Evolutionary conservation across 2,113 vertebrate species (phyloP).

Genomic region (Scopus umbretta): DNA sequence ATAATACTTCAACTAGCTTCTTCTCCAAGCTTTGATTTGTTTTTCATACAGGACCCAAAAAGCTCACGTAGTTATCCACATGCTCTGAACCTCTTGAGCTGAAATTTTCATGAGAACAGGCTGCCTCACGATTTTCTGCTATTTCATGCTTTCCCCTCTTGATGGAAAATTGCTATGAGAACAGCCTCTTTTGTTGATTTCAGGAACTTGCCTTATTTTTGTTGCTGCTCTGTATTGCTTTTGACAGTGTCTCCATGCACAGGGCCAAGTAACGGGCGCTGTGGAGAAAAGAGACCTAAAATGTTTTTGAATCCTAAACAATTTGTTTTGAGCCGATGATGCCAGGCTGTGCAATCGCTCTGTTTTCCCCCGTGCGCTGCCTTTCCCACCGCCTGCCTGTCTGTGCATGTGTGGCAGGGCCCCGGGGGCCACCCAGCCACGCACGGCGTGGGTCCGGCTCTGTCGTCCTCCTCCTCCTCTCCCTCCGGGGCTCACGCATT

Average conservation of each 20-base stretch:
- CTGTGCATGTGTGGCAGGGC: accelerated
- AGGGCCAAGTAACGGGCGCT: neutral
- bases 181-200: neutral
- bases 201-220: neutral
- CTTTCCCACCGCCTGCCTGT: neutral
- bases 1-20: accelerated
- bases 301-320: neutral
- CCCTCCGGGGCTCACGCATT: neutral
- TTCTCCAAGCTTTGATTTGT: neutral
- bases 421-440: neutral
- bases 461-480: neutral
- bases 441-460: accelerated
- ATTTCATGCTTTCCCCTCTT: neutral
- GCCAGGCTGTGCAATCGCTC: neutral
- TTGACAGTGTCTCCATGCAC: accelerated
- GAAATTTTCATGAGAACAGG: neutral
- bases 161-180: neutral
- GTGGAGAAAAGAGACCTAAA: neutral
- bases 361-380: accelerated
- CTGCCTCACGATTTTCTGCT: neutral
- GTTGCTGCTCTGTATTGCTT: neutral
- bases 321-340: neutral
- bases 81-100: neutral
- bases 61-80: accelerated
- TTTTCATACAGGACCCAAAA: neutral